Evolutionary conservation across 2,888 invertebrate species (phyloP).

Genomic region (Notocelia uddmanniana): DNA sequence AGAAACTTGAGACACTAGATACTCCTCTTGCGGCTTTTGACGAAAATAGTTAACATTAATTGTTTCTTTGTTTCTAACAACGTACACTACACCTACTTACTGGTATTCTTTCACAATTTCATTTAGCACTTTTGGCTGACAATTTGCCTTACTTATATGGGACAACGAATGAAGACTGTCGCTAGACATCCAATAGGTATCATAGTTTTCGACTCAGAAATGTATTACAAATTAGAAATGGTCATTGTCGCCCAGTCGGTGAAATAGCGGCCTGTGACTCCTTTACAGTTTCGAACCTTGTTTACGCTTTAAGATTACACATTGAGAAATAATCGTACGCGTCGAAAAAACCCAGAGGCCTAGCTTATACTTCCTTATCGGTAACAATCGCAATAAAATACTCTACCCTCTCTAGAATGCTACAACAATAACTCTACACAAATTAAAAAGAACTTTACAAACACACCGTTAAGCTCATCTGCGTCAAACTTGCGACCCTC

Average conservation of each 20-base stretch:
- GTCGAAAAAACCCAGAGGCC: too few species aligned
- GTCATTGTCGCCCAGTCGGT: background rate
- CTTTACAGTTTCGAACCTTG: background rate
- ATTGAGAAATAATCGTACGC: too few species aligned
- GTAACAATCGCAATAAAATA: too few species aligned
- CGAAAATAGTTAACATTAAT: background rate
- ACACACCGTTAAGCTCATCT: conserved; percentile 71
- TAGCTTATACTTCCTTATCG: too few species aligned
- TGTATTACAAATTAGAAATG: background rate
- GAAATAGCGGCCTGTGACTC: background rate
- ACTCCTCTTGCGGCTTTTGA: conserved; percentile 72
- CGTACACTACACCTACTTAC: background rate
- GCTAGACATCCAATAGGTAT: background rate
- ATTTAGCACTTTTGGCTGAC: background rate
- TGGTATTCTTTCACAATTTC: background rate
- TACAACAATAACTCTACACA: background rate
- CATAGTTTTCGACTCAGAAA: background rate
- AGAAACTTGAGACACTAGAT: conserved; percentile 70
- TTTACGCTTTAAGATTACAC: background rate
- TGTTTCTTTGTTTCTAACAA: background rate
- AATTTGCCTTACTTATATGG: background rate
- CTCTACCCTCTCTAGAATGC: background rate
- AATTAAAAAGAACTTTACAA: background rate
- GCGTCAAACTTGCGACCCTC: conserved; percentile 63
- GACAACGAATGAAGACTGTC: background rate